Evolutionary conservation across 2,888 invertebrate genomes (phyloP), one percentile per base, ranked within the genome.

Genomic region (Strigamia crassipes): DNA sequence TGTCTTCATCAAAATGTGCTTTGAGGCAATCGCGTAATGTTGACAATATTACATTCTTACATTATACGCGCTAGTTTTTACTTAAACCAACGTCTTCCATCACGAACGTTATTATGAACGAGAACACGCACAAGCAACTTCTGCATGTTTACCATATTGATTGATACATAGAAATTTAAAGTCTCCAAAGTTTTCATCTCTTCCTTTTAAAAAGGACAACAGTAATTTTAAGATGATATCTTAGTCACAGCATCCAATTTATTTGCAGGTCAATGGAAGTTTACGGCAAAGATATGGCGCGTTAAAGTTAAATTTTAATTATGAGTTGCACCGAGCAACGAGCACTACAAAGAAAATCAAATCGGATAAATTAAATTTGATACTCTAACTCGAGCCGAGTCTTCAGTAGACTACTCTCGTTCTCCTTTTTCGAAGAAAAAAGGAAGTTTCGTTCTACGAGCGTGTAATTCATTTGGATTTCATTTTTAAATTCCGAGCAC

Each of bases 391-490:
- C 56, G 9, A 46, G 42, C 1, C 13, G 13, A 0, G 42, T 42
- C 42, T 42, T 42, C 13, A 5, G 46, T 46, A 46, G 38, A 38
- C n/a, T 46, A n/a, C n/a, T n/a, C n/a, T 46, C 2, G 4, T 61
- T 21, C 18, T 61, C 18, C 61, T 66, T 21, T 21, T 66, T 66
- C 8, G 3, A 2, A 0, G 1, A n/a, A 5, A 46, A 46, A 46
- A 46, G n/a, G 12, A 2, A 46, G 61, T 73, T 73, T 73, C 31
- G 12, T 38, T 38, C 1, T 73, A 73, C 27, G 73, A 73, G n/a
- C 27, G n/a, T 66, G 73, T 73, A 73, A 73, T 73, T 73, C 73
- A 73, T 73, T 73, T 73, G 73, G 73, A 73, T 73, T 73, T 73
- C n/a, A 73, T 73, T 73, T 73, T 73, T 10, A 73, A 73, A 73